phyloP scores from a whole-genome alignment of 2,888 invertebrate genomes.

The Homarus gammarus region DNA sequence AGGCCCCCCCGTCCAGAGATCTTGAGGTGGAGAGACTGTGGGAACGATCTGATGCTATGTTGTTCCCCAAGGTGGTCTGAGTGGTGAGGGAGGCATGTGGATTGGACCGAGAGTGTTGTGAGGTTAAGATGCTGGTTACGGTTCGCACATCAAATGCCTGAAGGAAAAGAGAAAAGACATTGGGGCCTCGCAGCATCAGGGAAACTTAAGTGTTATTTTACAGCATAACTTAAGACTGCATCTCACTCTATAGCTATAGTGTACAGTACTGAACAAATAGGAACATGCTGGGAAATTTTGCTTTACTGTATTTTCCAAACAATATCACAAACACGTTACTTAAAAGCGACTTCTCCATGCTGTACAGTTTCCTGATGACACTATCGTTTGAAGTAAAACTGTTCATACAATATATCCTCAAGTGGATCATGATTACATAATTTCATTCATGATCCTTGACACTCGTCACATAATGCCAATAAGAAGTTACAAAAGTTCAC shows the following conservation, averaged over 20 bases:
- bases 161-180: conserved; percentile 47
- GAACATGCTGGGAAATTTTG: neutral
- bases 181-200: conserved; percentile 43
- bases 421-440: too few species aligned
- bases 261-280: neutral
- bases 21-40: conserved; percentile 6
- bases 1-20: neutral
- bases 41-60: neutral
- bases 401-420: too few species aligned
- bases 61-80: conserved; percentile 10
- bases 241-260: neutral
- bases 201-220: conserved; percentile 6
- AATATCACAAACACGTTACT: neutral
- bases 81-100: conserved; percentile 1
- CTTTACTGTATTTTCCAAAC: neutral
- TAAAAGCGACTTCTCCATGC: too few species aligned
- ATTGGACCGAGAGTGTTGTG: conserved; percentile 16
- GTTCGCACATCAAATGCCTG: conserved; percentile 53
- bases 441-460: too few species aligned
- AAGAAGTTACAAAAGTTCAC: too few species aligned
- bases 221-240: neutral
- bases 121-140: neutral
- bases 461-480: too few species aligned
- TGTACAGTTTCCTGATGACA: too few species aligned
- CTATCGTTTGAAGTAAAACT: too few species aligned